Conservation (phyloP, 2,797 vertebrate species). For the Brachyalestes nurse region DNA sequence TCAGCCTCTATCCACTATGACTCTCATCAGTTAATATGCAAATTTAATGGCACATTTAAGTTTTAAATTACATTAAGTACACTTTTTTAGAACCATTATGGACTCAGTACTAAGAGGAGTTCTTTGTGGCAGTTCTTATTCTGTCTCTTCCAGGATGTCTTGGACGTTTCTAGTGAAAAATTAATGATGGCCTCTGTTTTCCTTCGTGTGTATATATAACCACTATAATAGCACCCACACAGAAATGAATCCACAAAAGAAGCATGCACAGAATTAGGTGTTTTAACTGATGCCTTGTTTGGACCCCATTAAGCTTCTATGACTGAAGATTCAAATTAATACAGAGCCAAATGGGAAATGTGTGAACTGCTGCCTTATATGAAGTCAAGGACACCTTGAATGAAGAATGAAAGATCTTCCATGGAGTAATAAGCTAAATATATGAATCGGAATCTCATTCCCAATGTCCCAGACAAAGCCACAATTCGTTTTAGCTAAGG, state of each 20-base stretch:
- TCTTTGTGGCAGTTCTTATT: background rate
- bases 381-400: conserved; percentile 2
- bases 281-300: background rate
- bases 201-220: background rate
- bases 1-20: background rate
- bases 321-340: background rate
- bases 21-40: background rate
- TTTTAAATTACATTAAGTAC: background rate
- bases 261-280: background rate
- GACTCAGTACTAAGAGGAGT: background rate
- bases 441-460: background rate
- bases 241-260: background rate
- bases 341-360: background rate
- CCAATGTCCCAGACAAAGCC: background rate
- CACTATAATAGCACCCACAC: background rate
- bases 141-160: background rate
- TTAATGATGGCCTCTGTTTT: background rate
- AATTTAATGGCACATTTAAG: background rate
- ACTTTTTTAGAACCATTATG: background rate
- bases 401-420: background rate
- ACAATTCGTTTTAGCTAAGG: background rate
- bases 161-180: background rate
- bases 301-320: background rate
- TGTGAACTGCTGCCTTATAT: background rate
- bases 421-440: background rate